Base-by-base conservation (phyloP, 1,140 invertebrate species). In the Drosophila funebris region DNA sequence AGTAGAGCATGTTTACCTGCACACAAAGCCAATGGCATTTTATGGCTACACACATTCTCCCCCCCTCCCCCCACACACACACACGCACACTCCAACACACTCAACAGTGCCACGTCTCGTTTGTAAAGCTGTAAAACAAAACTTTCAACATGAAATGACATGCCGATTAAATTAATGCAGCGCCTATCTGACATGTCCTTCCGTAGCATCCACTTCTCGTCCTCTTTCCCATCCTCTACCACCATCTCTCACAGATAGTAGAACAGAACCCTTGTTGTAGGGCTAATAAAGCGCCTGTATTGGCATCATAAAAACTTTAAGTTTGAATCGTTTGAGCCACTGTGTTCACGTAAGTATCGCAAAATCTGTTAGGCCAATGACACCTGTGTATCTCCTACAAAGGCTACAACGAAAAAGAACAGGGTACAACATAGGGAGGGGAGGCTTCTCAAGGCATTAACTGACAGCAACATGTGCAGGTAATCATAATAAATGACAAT, bases 401-500 rank as follows among this genome's bases (percentile, higher is more conserved):
- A 6, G 3, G 2, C 13, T 33, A 16, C 22, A 11, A 24, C 0
- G 24, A 24, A 46, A 36, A 37, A 53, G 13, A 3, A 53, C 33
- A 3, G 43, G n/a, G 37, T 7, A 14, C 4, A 31, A 29, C 24
- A 44, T n/a, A 27, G 31, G 8, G 48, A 8, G 39, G 4, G n/a
- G n/a, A n/a, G n/a, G n/a, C n/a, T n/a, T n/a, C 22, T 18, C 4
- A 13, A 7, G 70, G 56, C 63, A 53, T 60, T 54, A 67, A 68
- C 70, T 72, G 69, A 58, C 56, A 46, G 70, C 70, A 54, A 33
- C 70, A 53, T 73, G 63, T 67, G 70, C 63, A 73, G 53, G 63
- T 73, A 60, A 67, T 73, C 52, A 73, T 67, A 73, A 68, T 73
- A 73, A 73, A 73, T 68, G 70, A 73, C 63, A 73, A 53, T 60